phyloP scores from a whole-genome alignment of 1,140 invertebrate species.

The Oedothorax gibbosus region DNA sequence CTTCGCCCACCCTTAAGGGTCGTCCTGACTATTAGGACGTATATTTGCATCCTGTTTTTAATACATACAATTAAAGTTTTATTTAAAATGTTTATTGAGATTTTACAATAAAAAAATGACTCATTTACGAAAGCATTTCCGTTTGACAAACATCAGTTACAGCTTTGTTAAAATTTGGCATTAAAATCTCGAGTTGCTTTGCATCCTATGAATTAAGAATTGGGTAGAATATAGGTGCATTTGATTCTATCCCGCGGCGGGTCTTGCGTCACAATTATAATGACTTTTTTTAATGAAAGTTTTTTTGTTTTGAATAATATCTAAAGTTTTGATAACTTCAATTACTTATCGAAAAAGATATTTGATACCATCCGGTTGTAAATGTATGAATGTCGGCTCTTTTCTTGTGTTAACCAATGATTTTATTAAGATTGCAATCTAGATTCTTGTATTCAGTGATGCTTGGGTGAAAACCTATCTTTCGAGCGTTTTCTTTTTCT shows the following conservation, averaged over 20 bases:
- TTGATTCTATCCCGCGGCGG: slow-evolving; percentile 14
- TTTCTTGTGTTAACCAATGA: slow-evolving; percentile 8
- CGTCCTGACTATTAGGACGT: too few species aligned
- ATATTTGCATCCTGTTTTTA: too few species aligned
- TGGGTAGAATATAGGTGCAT: slow-evolving; percentile 28
- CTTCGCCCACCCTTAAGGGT: too few species aligned
- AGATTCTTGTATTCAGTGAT: not conserved
- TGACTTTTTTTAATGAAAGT: slow-evolving; percentile 5
- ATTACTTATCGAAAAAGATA: slow-evolving; percentile 35
- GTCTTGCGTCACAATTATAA: slow-evolving; percentile 40
- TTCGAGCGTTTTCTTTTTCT: too few species aligned
- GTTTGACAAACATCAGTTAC: too few species aligned
- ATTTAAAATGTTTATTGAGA: too few species aligned
- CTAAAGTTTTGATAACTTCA: slow-evolving; percentile 33
- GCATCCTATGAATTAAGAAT: slow-evolving; percentile 43
- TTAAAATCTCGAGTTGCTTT: slow-evolving; percentile 44
- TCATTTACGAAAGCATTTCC: too few species aligned
- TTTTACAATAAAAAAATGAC: too few species aligned
- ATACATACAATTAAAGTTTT: too few species aligned
- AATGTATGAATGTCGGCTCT: not conserved
- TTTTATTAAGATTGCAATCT: slow-evolving; percentile 14
- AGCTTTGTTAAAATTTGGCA: too few species aligned
- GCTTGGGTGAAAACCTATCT: too few species aligned
- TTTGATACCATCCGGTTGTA: slow-evolving; percentile 46
- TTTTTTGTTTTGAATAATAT: slow-evolving; percentile 40